Base-by-base conservation (phyloP, 1,140 invertebrate genomes). In the Euglossa dilemma region DNA sequence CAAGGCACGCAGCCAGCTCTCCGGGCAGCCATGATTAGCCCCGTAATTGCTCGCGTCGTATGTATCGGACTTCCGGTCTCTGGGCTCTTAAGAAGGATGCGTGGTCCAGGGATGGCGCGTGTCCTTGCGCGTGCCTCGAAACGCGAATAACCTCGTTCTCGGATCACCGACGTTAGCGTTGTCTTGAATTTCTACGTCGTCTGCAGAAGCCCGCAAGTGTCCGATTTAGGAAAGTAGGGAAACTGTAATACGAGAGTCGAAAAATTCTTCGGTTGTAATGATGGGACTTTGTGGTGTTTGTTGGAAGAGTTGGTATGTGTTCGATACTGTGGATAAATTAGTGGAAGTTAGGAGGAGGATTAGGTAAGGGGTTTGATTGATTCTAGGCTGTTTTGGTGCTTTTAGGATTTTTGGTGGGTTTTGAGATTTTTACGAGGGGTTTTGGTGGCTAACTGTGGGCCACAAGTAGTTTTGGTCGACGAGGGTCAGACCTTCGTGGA, bases 11-110 rank as follows among this genome's bases (percentile, higher is more conserved):
- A 81, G 69, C 61, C 67, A 70, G 71, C 71, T 87, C 83, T 67
- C 59, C 61, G 71, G 57, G 63, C 47, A 50, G 14, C 71, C 76
- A 61, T 69, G 83, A 83, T 85, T 86, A 84, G 75, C 56, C 16
- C 56, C 69, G 63, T 85, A 85, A 88, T 88, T 83, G 80, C 66
- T 63, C 70, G 72, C 70, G 81, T 75, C 71, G 79, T 75, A 83
- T 57, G 57, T 82, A 82, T 87, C 75, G 63, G 70, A 70, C 71
- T 79, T 84, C 87, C 85, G 87, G 70, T 75, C 61, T 36, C 57
- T 61, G 47, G 52, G 47, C 64, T 52, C 56, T 73, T 52, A 36
- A 57, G 57, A 66, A 52, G 64, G 61, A 76, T 85, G 28, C 80
- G 69, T 57, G 67, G 70, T 56, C 59, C 73, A 56, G 25, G 20